Evolutionary conservation across 1,140 invertebrate species (phyloP).

Genomic region (Drosophila suzukii): DNA sequence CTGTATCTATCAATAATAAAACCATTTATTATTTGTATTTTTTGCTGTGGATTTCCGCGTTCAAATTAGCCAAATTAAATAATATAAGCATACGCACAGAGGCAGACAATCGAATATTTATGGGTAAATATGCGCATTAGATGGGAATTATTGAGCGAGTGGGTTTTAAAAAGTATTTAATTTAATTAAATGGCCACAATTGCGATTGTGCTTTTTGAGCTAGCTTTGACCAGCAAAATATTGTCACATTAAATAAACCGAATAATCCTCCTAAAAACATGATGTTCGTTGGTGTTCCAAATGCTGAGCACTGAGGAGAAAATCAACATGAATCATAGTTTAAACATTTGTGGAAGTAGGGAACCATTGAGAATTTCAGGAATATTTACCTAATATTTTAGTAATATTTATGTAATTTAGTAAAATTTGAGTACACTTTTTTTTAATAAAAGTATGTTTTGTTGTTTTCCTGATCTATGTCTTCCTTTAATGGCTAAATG

Average conservation of each 20-base stretch:
- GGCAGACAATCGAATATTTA: slow-evolving; percentile 30
- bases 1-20: neutral
- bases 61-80: slow-evolving; percentile 40
- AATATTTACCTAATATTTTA: too few relatives aligned
- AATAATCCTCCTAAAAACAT: slow-evolving; percentile 16
- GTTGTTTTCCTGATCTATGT: too few relatives aligned
- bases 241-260: slow-evolving; percentile 40
- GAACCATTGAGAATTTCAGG: too few relatives aligned
- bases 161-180: slow-evolving; percentile 15
- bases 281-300: slow-evolving; percentile 5
- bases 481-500: too few relatives aligned
- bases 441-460: too few relatives aligned
- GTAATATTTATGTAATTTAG: too few relatives aligned
- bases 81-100: slow-evolving; percentile 19
- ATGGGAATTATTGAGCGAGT: slow-evolving; percentile 31
- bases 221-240: slow-evolving; percentile 9
- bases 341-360: neutral
- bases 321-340: slow-evolving; percentile 8
- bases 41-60: slow-evolving; percentile 1
- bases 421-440: too few relatives aligned
- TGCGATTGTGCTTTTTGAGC: slow-evolving; percentile 8
- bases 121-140: slow-evolving; percentile 31
- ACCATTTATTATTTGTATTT: slow-evolving; percentile 21
- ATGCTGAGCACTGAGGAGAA: neutral
- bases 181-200: slow-evolving; percentile 46